Evolutionary conservation across 1,140 invertebrate genomes (phyloP), one percentile per base, ranked within the genome.

Genomic region (Dermatophagoides farinae): DNA sequence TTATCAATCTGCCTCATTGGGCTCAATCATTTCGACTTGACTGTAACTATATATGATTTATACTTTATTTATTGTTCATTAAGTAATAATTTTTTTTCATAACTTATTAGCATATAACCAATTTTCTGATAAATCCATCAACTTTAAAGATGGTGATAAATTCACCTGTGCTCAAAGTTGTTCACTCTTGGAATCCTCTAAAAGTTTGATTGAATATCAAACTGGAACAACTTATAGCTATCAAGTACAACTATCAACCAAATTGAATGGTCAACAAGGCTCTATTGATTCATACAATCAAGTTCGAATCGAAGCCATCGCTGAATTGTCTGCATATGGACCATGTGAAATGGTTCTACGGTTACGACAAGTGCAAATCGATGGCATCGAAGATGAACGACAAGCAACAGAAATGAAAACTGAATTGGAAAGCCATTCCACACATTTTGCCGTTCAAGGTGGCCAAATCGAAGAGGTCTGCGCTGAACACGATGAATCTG

Each of bases 171-270:
- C 53, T 4, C 53, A 55, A 25, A 55, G 14, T 11, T 55, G 53
- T 23, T 25, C 14, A 12, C 25, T 5, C 10, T 23, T 5, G 23
- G 12, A 55, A 12, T 23, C 38, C 2, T 31, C 31, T 8, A 31
- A 31, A 31, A 2, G 8, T 4, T 4, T 59, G 9, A 11, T 62
- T 11, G 10, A 46, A 14, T 62, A 47, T 38, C 23, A 57, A 37
- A 10, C 43, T 1, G 53, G 54, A 20, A 37, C 61, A 38, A 62
- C 61, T 1, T 62, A 62, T 46, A 43, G 14, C 31, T 62, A 62
- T 31, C 18, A 58, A 31, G 38, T 41, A 22, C 31, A 60, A 25
- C 10, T 38, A n/a, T 16, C 20, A 18, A 62, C 61, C 25, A 31
- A 31, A 31, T 31, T 22, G 25, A 41, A 49, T 62, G 8, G 31